A percentile compares a stretch with the other conserved stretches of the same genome.
These are phyloP conservation scores for Agonopterix alstromeriana DNA, from an alignment of 2,888 invertebrate genomes.

Conservation along the genomic window DNA sequence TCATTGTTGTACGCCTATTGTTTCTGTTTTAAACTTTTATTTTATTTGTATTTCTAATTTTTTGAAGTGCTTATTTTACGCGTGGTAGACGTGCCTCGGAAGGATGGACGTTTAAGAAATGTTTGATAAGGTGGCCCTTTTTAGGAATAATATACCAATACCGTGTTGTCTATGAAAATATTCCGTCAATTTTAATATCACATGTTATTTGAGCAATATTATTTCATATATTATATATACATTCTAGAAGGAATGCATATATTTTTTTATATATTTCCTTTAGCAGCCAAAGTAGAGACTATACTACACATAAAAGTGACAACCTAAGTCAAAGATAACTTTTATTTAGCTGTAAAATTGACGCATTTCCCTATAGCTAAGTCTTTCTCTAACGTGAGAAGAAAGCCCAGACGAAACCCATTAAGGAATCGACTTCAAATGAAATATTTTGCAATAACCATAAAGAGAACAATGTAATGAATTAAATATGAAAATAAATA, in stretches of 20 bases:
- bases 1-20: slow-evolving; percentile 59
- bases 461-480: slow-evolving; percentile 1
- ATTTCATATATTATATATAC: too few species aligned
- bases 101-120: slow-evolving; percentile 6
- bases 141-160: too few species aligned
- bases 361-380: too few species aligned
- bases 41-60: slow-evolving; percentile 53
- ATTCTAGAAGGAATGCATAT: too few species aligned
- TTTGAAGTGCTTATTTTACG: slow-evolving; percentile 51
- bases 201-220: too few species aligned
- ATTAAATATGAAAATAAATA: slow-evolving; percentile 1
- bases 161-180: too few species aligned
- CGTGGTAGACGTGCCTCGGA: slow-evolving; percentile 18
- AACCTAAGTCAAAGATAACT: too few species aligned
- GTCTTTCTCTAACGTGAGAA: background rate
- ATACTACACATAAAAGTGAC: too few species aligned
- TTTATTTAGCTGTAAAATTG: too few species aligned
- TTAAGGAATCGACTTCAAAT: slow-evolving; percentile 1
- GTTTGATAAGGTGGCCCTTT: background rate
- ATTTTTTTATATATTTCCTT: too few species aligned
- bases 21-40: slow-evolving; percentile 49
- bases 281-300: too few species aligned
- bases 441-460: background rate
- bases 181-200: too few species aligned
- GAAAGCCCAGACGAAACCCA: background rate